Evolutionary conservation across 2,888 invertebrate genomes (phyloP).

Genomic region (Melinaea menophilus): DNA sequence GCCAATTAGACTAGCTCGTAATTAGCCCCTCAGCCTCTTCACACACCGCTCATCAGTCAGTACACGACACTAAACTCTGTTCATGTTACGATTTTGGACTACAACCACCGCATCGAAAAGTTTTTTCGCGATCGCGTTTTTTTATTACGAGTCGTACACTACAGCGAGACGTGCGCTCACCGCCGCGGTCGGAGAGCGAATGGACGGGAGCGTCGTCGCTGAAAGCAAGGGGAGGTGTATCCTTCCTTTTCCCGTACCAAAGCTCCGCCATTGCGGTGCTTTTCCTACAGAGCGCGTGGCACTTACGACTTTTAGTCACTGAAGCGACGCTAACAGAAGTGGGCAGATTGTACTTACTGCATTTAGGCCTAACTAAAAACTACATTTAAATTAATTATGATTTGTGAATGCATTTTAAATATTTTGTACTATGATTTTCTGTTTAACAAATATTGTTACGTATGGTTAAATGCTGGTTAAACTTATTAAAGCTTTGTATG

Average conservation of each 20-base stretch:
- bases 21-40: conserved; percentile 62
- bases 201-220: conserved; percentile 46
- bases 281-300: conserved; percentile 52
- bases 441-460: background rate
- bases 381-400: conserved; percentile 50
- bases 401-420: conserved; percentile 35
- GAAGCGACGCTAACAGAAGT: conserved; percentile 66
- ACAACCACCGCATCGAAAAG: conserved; percentile 63
- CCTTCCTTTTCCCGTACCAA: conserved; percentile 66
- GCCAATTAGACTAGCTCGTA: conserved; percentile 75
- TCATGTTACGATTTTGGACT: conserved; percentile 49
- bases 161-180: conserved; percentile 49
- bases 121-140: conserved; percentile 68
- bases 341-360: conserved; percentile 73
- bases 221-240: conserved; percentile 61
- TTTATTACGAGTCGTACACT: conserved; percentile 21
- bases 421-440: conserved; percentile 22
- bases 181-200: conserved; percentile 60
- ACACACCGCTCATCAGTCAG: conserved; percentile 55
- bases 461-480: background rate
- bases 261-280: conserved; percentile 62
- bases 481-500: background rate
- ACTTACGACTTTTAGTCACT: conserved; percentile 48
- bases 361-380: conserved; percentile 74
- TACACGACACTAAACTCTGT: conserved; percentile 61